Percentiles rank a stretch among this genome's conserved stretches.
These are phyloP conservation scores for Potorous gilbertii DNA, from an alignment of 2,797 vertebrate genomes.

Conservation along the genomic window DNA sequence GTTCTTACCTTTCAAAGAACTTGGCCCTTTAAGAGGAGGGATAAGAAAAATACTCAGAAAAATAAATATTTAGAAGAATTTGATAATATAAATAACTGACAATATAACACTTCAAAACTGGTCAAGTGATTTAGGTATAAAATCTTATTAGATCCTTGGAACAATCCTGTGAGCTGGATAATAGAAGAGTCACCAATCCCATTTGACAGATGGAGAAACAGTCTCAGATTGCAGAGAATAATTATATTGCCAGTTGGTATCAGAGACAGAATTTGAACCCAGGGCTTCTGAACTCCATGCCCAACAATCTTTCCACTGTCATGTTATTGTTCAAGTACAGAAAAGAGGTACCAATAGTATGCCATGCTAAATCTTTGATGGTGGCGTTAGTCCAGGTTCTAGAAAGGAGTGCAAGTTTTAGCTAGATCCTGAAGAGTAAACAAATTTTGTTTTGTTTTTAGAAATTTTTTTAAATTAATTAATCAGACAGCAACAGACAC, in stretches of 20 bases:
- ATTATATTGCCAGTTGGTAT: not conserved
- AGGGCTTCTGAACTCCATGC: not conserved
- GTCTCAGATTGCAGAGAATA: not conserved
- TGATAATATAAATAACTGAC: not conserved
- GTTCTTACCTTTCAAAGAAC: not conserved
- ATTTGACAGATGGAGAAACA: not conserved
- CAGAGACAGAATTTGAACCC: not conserved
- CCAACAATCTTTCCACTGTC: not conserved
- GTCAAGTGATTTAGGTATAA: not conserved
- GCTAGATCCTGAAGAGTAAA: not conserved
- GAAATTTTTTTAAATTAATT: not conserved
- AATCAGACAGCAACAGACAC: not conserved
- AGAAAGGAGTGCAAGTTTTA: not conserved
- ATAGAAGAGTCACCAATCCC: not conserved
- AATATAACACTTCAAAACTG: not conserved
- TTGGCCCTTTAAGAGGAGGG: not conserved
- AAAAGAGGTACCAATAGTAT: not conserved
- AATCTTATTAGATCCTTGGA: not conserved
- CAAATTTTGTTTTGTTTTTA: not conserved
- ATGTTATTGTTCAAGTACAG: not conserved
- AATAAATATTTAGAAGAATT: not conserved
- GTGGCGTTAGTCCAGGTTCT: not conserved
- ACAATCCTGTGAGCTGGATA: not conserved
- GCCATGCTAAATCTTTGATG: not conserved
- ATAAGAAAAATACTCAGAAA: not conserved